These are phyloP conservation scores for Drosophila mimica DNA, from an alignment of 2,888 invertebrate species.

Conservation along the genomic window DNA sequence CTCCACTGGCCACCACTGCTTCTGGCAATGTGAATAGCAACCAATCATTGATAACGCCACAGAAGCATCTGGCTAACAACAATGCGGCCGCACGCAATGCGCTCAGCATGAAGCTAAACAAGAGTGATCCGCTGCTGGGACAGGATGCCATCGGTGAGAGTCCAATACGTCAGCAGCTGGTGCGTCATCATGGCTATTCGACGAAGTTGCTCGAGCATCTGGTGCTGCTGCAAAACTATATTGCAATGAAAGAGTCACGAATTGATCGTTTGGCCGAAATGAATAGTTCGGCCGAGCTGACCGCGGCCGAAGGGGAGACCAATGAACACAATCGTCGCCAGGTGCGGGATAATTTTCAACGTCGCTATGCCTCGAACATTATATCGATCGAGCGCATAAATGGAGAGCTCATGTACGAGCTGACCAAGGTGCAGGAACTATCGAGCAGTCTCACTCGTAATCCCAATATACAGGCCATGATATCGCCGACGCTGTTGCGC, in stretches of 20 bases:
- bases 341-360: slow-evolving; percentile 91
- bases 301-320: slow-evolving; percentile 71
- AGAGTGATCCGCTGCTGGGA: slow-evolving; percentile 90
- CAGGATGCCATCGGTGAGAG: slow-evolving; percentile 84
- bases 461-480: slow-evolving; percentile 93
- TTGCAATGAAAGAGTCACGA: slow-evolving; percentile 92
- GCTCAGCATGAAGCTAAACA: slow-evolving; percentile 83
- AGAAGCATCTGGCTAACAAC: slow-evolving; percentile 84
- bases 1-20: slow-evolving; percentile 22
- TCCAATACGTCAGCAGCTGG: slow-evolving; percentile 85
- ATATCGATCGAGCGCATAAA: slow-evolving; percentile 97
- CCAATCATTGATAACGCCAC: slow-evolving; percentile 34
- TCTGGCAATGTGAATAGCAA: slow-evolving; percentile 31
- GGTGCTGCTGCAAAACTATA: slow-evolving; percentile 93
- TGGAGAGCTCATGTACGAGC: slow-evolving; percentile 92
- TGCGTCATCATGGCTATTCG: slow-evolving; percentile 91
- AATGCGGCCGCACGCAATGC: slow-evolving; percentile 82
- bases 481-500: slow-evolving; percentile 94
- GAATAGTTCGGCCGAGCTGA: slow-evolving; percentile 96
- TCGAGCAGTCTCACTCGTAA: slow-evolving; percentile 95
- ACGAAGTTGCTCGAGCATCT: slow-evolving; percentile 93
- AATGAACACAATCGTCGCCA: slow-evolving; percentile 44
- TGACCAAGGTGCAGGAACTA: slow-evolving; percentile 93
- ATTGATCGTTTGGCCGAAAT: slow-evolving; percentile 92
- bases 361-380: slow-evolving; percentile 94